phyloP scores from a whole-genome alignment of 2,113 vertebrate genomes.

The Salvelinus alpinus region DNA sequence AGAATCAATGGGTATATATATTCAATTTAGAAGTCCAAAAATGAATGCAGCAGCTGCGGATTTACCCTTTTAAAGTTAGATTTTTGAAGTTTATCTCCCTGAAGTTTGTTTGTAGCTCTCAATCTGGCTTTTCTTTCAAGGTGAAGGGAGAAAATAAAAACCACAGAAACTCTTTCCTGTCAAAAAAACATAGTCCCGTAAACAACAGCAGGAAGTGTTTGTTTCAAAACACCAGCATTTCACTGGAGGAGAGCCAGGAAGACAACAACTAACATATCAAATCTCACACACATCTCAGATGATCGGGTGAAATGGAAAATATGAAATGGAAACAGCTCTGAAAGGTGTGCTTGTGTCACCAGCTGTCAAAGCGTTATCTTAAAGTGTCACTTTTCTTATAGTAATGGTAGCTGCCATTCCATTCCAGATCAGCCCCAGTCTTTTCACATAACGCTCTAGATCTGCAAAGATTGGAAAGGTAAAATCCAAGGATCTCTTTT shows the following conservation, averaged over 20 bases:
- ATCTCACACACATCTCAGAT: background rate
- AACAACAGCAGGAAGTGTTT: background rate
- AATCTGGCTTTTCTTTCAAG: background rate
- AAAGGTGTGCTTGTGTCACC: too few relatives aligned
- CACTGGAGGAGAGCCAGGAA: background rate
- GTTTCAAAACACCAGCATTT: background rate
- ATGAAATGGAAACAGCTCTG: background rate
- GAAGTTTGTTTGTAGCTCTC: slow-evolving; percentile 6
- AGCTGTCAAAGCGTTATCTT: too few relatives aligned
- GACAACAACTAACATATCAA: background rate
- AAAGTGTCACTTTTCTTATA: background rate
- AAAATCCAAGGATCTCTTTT: background rate
- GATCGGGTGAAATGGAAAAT: background rate
- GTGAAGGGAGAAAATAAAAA: background rate
- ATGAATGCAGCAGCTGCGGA: too few relatives aligned
- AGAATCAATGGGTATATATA: too few relatives aligned
- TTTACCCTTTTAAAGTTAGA: background rate
- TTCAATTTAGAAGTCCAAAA: too few relatives aligned
- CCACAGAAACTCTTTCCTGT: too few relatives aligned
- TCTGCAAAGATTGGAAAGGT: too few relatives aligned
- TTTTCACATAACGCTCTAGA: background rate
- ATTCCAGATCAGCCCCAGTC: too few relatives aligned
- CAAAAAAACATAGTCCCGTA: too few relatives aligned
- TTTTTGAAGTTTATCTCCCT: background rate
- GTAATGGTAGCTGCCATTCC: too few relatives aligned